These are phyloP conservation scores for Phrynocephalus vlangalii DNA, from an alignment of 2,797 vertebrate species.

Conservation along the genomic window DNA sequence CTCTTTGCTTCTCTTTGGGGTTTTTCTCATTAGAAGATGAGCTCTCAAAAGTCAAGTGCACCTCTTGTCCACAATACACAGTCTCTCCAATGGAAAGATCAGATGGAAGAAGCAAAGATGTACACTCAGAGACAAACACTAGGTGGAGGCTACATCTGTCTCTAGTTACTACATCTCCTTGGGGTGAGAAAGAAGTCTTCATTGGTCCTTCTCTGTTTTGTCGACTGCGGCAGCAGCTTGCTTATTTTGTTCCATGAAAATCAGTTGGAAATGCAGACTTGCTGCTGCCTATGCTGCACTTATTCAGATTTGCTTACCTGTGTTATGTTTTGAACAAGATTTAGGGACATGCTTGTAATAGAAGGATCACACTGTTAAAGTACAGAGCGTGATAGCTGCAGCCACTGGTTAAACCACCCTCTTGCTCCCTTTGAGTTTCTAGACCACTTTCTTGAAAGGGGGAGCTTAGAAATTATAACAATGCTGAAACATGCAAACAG, in stretches of 20 bases:
- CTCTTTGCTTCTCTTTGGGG: neutral
- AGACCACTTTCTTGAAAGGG: neutral
- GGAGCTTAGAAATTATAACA: too few species aligned
- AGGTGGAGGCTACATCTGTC: neutral
- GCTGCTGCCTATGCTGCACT: neutral
- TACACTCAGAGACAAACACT: neutral
- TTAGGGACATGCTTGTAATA: neutral
- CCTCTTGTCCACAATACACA: neutral
- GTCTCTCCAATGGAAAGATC: neutral
- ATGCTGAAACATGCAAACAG: neutral
- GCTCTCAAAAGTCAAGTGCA: neutral
- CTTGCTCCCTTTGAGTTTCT: neutral
- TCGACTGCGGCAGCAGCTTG: neutral
- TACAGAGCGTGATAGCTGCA: neutral
- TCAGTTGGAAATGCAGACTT: neutral
- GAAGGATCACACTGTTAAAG: neutral
- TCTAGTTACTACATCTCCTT: neutral
- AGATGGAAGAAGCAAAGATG: too few species aligned
- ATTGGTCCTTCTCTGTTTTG: neutral
- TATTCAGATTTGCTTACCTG: neutral
- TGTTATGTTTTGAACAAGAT: neutral
- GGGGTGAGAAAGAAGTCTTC: neutral
- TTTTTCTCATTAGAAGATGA: neutral
- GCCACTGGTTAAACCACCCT: neutral
- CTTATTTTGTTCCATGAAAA: neutral